A percentile compares a stretch with the other conserved stretches of the same genome.
These are phyloP conservation scores for Coturnix japonica DNA, from an alignment of 2,113 vertebrate genomes.

Conservation along the genomic window DNA sequence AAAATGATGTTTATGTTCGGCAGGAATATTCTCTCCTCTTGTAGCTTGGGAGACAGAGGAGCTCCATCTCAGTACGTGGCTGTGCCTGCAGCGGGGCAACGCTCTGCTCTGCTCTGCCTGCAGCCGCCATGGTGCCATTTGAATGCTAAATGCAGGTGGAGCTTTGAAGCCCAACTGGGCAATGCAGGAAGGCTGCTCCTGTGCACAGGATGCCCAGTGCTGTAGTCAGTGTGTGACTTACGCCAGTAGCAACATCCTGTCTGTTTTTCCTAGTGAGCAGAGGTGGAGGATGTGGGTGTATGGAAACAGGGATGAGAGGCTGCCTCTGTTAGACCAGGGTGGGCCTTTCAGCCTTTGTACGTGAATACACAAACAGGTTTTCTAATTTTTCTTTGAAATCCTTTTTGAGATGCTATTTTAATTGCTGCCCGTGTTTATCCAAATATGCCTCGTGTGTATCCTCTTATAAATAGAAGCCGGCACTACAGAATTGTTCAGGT, in stretches of 20 bases:
- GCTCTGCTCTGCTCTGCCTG: neutral
- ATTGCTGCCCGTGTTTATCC: neutral
- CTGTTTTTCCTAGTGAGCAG: neutral
- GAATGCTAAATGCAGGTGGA: neutral
- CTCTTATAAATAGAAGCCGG: conserved; percentile 35
- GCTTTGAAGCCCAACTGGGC: conserved; percentile 12
- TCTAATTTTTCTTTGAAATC: neutral
- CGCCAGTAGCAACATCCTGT: neutral
- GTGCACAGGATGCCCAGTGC: neutral
- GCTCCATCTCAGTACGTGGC: neutral
- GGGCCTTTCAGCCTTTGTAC: neutral
- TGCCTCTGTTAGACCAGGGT: neutral
- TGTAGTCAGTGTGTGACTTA: neutral
- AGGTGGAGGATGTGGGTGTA: neutral
- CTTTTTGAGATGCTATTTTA: conserved; percentile 12
- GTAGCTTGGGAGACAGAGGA: neutral
- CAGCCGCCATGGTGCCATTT: neutral
- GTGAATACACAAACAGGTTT: neutral
- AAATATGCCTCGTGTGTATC: neutral
- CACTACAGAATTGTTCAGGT: neutral
- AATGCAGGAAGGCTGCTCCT: neutral
- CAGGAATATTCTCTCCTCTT: neutral
- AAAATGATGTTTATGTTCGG: neutral
- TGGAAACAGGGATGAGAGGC: conserved; percentile 1
- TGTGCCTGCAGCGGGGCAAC: neutral